phyloP scores from a whole-genome alignment of 1,140 invertebrate genomes.

The Magallana ariakensis region DNA sequence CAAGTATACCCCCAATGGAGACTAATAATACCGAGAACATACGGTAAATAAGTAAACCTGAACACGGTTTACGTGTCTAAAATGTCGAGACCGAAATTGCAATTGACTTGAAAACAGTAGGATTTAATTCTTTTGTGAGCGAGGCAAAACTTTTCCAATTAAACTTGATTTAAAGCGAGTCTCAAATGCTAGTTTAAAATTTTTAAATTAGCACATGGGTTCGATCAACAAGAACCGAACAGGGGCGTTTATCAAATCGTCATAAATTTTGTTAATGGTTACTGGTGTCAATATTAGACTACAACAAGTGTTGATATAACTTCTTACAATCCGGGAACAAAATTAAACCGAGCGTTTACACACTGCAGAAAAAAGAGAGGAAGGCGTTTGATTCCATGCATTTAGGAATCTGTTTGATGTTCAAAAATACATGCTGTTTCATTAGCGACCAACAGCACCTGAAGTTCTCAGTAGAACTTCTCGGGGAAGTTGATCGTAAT shows the following conservation, averaged over 20 bases:
- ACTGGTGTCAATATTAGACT: not conserved
- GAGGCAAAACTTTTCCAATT: not conserved
- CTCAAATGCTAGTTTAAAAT: not conserved
- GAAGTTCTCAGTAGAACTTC: not conserved
- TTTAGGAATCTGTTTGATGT: not conserved
- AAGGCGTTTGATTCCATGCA: no score
- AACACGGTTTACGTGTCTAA: not conserved
- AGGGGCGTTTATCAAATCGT: not conserved
- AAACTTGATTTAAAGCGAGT: constrained; percentile 21
- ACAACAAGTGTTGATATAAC: not conserved
- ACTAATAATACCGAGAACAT: no score
- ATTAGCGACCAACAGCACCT: not conserved
- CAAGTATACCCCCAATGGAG: no score
- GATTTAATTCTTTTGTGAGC: constrained; percentile 27
- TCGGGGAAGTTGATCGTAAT: not conserved
- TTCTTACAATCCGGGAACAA: not conserved
- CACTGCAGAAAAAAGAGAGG: no score
- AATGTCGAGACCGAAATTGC: not conserved
- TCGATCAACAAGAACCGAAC: not conserved
- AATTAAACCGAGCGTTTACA: not conserved
- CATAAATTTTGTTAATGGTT: constrained; percentile 3
- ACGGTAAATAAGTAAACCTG: no score
- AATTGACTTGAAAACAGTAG: constrained; percentile 3
- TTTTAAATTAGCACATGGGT: constrained; percentile 5
- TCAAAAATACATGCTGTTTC: not conserved